A percentile compares a stretch with the other conserved stretches of the same genome.
phyloP scores from a whole-genome alignment of 2,113 vertebrate genomes.

The Nanger granti region DNA sequence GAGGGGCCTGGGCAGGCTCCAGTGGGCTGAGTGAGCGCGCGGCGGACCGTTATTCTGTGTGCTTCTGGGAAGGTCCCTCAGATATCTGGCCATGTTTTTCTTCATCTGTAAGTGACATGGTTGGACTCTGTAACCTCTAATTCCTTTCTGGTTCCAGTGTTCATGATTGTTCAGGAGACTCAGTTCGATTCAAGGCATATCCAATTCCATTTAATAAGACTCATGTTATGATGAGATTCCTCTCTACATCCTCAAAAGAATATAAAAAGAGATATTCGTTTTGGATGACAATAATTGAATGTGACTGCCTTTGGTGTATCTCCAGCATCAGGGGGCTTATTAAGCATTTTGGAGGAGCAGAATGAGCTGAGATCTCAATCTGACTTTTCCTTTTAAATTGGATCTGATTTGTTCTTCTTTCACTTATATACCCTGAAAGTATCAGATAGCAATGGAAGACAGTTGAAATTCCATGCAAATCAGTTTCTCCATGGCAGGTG shows the following conservation, averaged over 20 bases:
- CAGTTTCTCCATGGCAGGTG: not conserved
- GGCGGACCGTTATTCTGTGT: not conserved
- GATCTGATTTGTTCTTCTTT: not conserved
- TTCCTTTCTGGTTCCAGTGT: constrained; percentile 26
- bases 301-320: not conserved
- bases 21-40: not conserved
- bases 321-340: not conserved
- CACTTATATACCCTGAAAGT: not conserved
- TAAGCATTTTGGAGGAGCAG: not conserved
- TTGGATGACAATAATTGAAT: constrained; percentile 3
- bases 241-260: constrained; percentile 7
- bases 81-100: not conserved
- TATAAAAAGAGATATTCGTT: constrained; percentile 39
- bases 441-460: not conserved
- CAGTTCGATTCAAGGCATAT: constrained; percentile 25
- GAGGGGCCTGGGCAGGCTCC: not conserved
- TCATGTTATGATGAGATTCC: not conserved
- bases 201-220: constrained; percentile 24
- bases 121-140: not conserved
- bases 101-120: not conserved
- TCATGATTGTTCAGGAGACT: constrained; percentile 20
- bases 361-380: not conserved
- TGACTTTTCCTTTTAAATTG: constrained; percentile 41
- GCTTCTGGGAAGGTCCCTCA: not conserved
- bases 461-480: not conserved